Evolutionary conservation across 2,797 vertebrate genomes (phyloP).

Genomic region (Sciurus vulgaris): DNA sequence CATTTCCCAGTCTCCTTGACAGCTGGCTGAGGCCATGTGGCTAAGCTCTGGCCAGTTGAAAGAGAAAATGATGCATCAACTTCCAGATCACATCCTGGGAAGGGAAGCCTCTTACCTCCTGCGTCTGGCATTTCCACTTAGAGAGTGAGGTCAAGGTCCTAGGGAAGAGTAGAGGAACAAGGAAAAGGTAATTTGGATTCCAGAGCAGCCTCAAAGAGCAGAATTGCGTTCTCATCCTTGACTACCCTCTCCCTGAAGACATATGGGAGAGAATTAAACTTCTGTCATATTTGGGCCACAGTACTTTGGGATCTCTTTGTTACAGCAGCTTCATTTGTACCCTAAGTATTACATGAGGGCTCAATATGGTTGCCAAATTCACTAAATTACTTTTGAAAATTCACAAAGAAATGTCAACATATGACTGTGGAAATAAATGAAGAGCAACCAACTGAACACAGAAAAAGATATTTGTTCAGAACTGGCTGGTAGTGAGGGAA

Average conservation of each 20-base stretch:
- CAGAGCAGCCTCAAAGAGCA: background rate
- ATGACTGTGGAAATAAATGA: constrained; percentile 27
- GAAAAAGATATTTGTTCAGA: background rate
- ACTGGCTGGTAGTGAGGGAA: background rate
- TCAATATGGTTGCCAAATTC: background rate
- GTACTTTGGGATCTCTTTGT: constrained; percentile 19
- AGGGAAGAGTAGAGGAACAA: background rate
- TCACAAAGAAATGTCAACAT: constrained; percentile 30
- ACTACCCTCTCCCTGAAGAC: background rate
- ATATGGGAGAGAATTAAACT: background rate
- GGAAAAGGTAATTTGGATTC: background rate
- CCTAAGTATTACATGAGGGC: background rate
- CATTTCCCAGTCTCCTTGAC: background rate
- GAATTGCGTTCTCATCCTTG: background rate
- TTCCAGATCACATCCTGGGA: background rate
- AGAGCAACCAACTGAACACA: background rate
- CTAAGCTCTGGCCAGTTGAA: background rate
- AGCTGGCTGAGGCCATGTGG: background rate
- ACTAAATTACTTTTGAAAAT: constrained; percentile 48
- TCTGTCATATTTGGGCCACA: background rate
- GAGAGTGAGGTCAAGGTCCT: background rate
- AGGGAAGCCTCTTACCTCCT: background rate
- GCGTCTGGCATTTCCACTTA: background rate
- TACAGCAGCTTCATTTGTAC: background rate
- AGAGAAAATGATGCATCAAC: background rate